A percentile compares a stretch with the other conserved stretches of the same genome.
Conservation (phyloP, 2,888 invertebrate genomes). For the Drosophila ustulata region DNA sequence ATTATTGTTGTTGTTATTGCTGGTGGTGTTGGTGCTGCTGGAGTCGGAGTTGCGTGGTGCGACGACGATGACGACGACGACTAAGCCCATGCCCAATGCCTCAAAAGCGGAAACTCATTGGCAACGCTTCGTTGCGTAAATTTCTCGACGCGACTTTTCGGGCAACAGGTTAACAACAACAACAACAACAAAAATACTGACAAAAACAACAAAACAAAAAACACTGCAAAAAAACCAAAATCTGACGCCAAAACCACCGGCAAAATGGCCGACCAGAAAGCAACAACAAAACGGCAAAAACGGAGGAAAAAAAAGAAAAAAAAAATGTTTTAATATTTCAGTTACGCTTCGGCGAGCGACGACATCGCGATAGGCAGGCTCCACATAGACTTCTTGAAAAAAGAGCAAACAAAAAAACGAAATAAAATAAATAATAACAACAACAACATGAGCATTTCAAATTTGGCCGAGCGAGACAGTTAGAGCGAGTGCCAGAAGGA, state of each 20-base stretch:
- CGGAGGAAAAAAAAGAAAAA: slow-evolving; percentile 32
- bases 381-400: slow-evolving; percentile 72
- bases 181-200: slow-evolving; percentile 5
- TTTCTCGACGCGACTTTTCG: slow-evolving; percentile 69
- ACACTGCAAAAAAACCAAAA: slow-evolving; percentile 53
- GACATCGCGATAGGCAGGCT: slow-evolving; percentile 79
- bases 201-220: slow-evolving; percentile 34
- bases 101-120: slow-evolving; percentile 84
- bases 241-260: slow-evolving; percentile 74
- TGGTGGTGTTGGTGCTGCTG: slow-evolving; percentile 10
- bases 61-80: slow-evolving; percentile 40
- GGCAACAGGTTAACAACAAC: slow-evolving; percentile 68
- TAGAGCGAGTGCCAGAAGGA: slow-evolving; percentile 13
- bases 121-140: slow-evolving; percentile 84
- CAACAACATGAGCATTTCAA: slow-evolving; percentile 46
- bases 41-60: slow-evolving; percentile 43
- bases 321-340: slow-evolving; percentile 75
- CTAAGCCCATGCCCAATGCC: slow-evolving; percentile 72
- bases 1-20: slow-evolving; percentile 15
- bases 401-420: slow-evolving; percentile 17
- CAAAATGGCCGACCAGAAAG: slow-evolving; percentile 70
- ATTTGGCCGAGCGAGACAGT: slow-evolving; percentile 42
- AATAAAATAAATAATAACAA: slow-evolving; percentile 15
- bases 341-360: slow-evolving; percentile 81
- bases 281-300: slow-evolving; percentile 41